These are phyloP conservation scores for Phrynocephalus versicolor DNA, from an alignment of 2,113 vertebrate species.

Conservation along the genomic window DNA sequence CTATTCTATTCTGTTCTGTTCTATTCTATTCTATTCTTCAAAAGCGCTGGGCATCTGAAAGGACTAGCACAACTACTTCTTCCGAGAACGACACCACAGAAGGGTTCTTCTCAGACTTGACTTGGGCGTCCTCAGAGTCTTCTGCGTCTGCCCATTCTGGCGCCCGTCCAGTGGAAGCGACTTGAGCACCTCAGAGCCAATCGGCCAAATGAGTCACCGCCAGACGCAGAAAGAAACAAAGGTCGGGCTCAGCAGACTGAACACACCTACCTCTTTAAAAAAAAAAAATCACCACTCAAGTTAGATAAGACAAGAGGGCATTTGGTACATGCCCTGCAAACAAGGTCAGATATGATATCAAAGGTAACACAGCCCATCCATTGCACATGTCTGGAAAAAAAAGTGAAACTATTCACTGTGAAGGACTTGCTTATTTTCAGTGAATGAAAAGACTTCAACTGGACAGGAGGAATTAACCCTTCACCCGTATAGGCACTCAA, in stretches of 20 bases:
- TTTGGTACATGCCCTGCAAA: rapidly evolving
- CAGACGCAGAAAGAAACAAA: slow-evolving; percentile 48
- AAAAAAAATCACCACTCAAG: not conserved
- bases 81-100: too few relatives aligned
- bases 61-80: too few relatives aligned
- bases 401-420: not conserved
- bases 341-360: not conserved
- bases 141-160: rapidly evolving
- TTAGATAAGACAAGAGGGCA: slow-evolving; percentile 36
- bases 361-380: not conserved
- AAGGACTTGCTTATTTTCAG: not conserved
- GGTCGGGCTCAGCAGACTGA: slow-evolving; percentile 7
- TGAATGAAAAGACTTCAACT: rapidly evolving
- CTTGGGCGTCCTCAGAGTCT: not conserved
- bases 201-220: not conserved
- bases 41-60: too few relatives aligned
- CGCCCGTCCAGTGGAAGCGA: not conserved
- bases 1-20: too few relatives aligned
- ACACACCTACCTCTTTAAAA: slow-evolving; percentile 38
- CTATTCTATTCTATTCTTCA: too few relatives aligned
- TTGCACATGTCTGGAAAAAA: not conserved
- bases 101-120: too few relatives aligned
- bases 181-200: not conserved
- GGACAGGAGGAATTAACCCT: rapidly evolving
- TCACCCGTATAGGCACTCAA: too few relatives aligned